Base-by-base conservation (phyloP, 2,113 vertebrate genomes). In the Aptenodytes patagonicus region DNA sequence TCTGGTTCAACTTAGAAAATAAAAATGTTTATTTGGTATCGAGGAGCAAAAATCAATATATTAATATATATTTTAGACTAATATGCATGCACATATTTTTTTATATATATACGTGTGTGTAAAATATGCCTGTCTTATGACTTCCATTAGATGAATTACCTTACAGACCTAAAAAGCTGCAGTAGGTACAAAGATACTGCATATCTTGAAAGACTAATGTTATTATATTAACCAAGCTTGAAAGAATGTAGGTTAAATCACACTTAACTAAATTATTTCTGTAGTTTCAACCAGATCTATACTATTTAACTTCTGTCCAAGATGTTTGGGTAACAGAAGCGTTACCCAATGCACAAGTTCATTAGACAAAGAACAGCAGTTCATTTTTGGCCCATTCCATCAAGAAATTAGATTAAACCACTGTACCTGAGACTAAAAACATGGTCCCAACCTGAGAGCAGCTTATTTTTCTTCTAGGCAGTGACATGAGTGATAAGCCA, bases 401-500 rank as follows among this genome's bases (percentile, higher is more conserved):
- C 11, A 70, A 86, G 11, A 36, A 93, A 61, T 62, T 57, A 73
- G 6, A 66, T 82, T 49, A 65, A 89, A 73, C 8, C 13, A 24
- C 10, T 28, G 7, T 31, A 57, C 3, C 20, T 61, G 16, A 40
- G 16, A 61, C 26, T 47, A 26, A 81, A 83, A 86, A 7, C 1
- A 1, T 29, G 2, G 8, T 28, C 6, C 10, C 9, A 73, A 29
- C 2, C 7, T 25, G 9, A 78, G 3, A 83, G 2, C 0, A 46
- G 1, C 21, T 83, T 65, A 5, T 40, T 58, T 80, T 78, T 46
- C 13, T 62, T 81, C 42, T 66, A 58, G 18, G 3, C 2, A 66
- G 11, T 15, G 31, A 28, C 7, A 6, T 10, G 38, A 75, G 6
- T n/a, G 10, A 68, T n/a, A 42, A 47, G 3, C 3, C 17, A 4